Conservation (phyloP, 1,140 invertebrate genomes). For the Nixonia krombeini region DNA sequence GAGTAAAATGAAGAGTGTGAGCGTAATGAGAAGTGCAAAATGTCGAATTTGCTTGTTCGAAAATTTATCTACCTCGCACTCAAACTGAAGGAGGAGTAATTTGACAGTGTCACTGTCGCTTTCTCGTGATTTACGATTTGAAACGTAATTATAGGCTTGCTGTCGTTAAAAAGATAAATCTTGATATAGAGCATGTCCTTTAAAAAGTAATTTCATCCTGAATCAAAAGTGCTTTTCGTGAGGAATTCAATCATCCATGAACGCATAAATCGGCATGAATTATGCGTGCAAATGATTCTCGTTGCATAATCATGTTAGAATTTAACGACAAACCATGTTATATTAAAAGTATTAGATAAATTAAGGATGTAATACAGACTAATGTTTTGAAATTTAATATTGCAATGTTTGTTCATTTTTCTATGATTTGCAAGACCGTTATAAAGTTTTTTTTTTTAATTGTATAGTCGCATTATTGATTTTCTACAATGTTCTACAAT, state of each 20-base stretch:
- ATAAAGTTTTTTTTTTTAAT: no score
- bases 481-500: no score
- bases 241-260: neutral
- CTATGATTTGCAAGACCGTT: no score
- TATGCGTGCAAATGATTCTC: no score
- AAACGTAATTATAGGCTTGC: slow-evolving; percentile 31
- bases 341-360: neutral
- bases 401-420: no score
- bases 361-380: neutral
- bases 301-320: no score
- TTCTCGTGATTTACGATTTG: slow-evolving; percentile 26
- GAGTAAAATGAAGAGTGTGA: no score
- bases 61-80: slow-evolving; percentile 19
- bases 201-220: no score
- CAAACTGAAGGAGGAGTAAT: slow-evolving; percentile 20
- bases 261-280: no score
- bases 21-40: slow-evolving; percentile 15
- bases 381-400: no score
- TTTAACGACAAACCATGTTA: no score
- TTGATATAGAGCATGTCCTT: slow-evolving; percentile 21
- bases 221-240: neutral
- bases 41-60: slow-evolving; percentile 19
- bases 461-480: no score
- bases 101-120: slow-evolving; percentile 9
- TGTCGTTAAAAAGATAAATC: slow-evolving; percentile 40